Base-by-base conservation (phyloP, 2,113 vertebrate species). In the Mesembrinibis cayennensis region DNA sequence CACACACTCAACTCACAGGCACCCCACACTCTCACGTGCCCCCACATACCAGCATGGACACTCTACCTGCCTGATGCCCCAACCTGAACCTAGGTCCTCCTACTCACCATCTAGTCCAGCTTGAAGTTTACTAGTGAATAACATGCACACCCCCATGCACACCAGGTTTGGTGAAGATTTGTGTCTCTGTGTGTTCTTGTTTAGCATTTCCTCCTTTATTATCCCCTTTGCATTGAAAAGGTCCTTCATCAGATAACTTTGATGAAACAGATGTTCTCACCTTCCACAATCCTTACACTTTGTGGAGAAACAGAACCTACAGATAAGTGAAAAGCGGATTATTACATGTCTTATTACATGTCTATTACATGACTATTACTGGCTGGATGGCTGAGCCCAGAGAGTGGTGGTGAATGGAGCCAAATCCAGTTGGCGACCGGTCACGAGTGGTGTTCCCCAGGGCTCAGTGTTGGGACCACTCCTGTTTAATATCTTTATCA, bases 61-160 rank as follows among this genome's bases (percentile, higher is more conserved):
- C 8, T 40, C 16, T 23, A 53, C 7, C 14, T 0, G 1, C 19
- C 29, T 45, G 47, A 62, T 62, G 45, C 2, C 18, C 18, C 49
- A 63, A 6, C 20, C 11, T 1, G 2, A 32, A 69, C 27, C 38
- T 62, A 61, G 21, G 53, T 34, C 15, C 22, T 62, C 49, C 50
- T 62, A 53, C 32, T 70, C 38, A 45, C 47, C 34, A 34, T 36
- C 65, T 61, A 45, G 74, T 62, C 26, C 14, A 55, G 8, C 16
- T 42, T 53, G 29, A 62, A 62, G 7, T 34, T 70, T 71, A 18
- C 15, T 79, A 45, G 38, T 38, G 38, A 79, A 45, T 62, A 47
- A 62, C 32, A 26, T 0, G 1, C 38, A 36, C 21, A 26, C 13
- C 1, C 5, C 13, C 7, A 9, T 14, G 16, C 10, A 30, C 16